These are phyloP conservation scores for Neoascia interrupta DNA, from an alignment of 2,888 invertebrate species.

Conservation along the genomic window DNA sequence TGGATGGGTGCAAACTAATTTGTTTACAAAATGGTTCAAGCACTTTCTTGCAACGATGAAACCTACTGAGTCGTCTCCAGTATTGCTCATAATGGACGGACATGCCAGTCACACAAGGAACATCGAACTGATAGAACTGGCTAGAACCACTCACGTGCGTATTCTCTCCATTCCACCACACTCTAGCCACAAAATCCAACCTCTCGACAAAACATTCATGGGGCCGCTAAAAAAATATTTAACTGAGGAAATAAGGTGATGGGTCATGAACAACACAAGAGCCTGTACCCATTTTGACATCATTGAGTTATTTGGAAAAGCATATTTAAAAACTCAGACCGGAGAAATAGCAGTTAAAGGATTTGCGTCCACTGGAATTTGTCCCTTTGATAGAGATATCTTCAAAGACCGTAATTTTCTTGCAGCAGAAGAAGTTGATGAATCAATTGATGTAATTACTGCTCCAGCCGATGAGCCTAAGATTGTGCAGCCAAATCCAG, in stretches of 20 bases:
- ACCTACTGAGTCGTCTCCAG: conserved; percentile 33
- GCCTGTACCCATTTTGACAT: conserved; percentile 38
- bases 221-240: conserved; percentile 49
- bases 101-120: conserved; percentile 53
- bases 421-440: conserved; percentile 4
- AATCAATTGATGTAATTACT: not conserved
- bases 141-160: not conserved
- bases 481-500: not conserved
- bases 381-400: conserved; percentile 18
- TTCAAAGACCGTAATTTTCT: conserved; percentile 22
- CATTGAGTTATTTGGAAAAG: conserved; percentile 28
- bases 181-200: conserved; percentile 54
- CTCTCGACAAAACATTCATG: conserved; percentile 46
- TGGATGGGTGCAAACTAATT: conserved; percentile 32
- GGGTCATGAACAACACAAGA: conserved; percentile 27
- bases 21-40: conserved; percentile 51
- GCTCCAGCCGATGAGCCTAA: not conserved
- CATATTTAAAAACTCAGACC: conserved; percentile 31
- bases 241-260: conserved; percentile 7
- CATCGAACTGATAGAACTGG: conserved; percentile 36
- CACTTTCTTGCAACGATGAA: conserved; percentile 44
- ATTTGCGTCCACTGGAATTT: conserved; percentile 42
- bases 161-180: conserved; percentile 49
- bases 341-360: conserved; percentile 43
- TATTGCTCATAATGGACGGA: conserved; percentile 52